Evolutionary conservation across 2,113 vertebrate genomes (phyloP).

Genomic region (Paramormyrops kingsleyae): DNA sequence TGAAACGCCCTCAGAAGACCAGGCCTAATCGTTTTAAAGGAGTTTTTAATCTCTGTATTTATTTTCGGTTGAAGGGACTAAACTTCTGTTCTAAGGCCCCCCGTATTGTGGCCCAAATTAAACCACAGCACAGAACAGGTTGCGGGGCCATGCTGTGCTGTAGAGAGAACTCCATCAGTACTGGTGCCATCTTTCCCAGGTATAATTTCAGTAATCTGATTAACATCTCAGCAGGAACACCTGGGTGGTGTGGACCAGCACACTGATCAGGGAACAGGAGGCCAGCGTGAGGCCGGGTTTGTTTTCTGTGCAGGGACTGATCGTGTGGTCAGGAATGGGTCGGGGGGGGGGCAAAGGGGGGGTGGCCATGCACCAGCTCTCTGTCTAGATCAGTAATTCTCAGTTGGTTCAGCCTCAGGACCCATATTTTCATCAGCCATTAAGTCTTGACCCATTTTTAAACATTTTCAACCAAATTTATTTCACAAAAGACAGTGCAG

Average conservation of each 20-base stretch:
- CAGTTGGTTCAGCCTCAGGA: background rate
- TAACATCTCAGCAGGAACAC: constrained; percentile 27
- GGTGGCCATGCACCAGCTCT: background rate
- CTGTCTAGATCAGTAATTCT: background rate
- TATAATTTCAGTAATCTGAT: constrained; percentile 43
- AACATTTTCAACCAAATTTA: background rate
- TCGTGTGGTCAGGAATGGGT: background rate
- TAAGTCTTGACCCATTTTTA: background rate
- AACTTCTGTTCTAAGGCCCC: background rate
- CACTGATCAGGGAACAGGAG: background rate
- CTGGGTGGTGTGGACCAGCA: constrained; percentile 31
- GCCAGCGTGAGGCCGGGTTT: background rate
- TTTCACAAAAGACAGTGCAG: background rate
- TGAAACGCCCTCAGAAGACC: background rate
- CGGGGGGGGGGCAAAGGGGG: too few relatives aligned
- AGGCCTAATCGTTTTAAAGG: background rate
- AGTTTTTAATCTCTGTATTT: background rate
- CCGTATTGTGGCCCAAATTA: background rate
- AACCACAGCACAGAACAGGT: background rate
- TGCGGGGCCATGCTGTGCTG: background rate
- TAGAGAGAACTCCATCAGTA: background rate
- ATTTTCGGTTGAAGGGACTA: background rate
- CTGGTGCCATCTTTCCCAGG: constrained; percentile 14
- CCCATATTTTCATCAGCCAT: background rate
- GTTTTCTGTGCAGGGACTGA: background rate